Percentiles rank a stretch among this genome's conserved stretches.
These are phyloP conservation scores for Drosophila athabasca DNA, from an alignment of 1,140 invertebrate genomes.

Conservation along the genomic window DNA sequence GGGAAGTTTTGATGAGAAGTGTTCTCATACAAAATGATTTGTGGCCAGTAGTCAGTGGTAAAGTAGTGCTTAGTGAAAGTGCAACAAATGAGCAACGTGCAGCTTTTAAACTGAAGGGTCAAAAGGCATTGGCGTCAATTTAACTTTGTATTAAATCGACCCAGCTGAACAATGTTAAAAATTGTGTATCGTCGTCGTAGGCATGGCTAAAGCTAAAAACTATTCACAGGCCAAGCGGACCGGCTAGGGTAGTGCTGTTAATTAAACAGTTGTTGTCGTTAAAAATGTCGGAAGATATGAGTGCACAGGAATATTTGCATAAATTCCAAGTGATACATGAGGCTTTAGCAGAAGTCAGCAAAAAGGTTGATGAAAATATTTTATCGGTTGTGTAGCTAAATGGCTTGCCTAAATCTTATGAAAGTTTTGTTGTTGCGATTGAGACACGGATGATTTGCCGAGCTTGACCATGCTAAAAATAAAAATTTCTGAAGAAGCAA, in stretches of 20 bases:
- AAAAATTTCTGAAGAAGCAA: no score
- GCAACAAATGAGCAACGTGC: background rate
- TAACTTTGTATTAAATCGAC: background rate
- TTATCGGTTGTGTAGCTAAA: no score
- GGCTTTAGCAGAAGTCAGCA: no score
- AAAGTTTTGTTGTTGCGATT: no score
- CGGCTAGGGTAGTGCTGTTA: background rate
- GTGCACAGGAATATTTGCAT: no score
- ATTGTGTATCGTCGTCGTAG: background rate
- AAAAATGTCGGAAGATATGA: no score
- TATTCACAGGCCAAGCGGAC: background rate
- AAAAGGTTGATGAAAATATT: no score
- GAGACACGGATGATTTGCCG: no score
- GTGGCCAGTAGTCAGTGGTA: background rate
- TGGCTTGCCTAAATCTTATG: no score
- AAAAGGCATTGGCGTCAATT: constrained; percentile 3
- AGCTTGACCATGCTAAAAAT: no score
- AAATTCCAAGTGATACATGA: no score
- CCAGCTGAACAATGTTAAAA: background rate
- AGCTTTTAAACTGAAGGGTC: background rate
- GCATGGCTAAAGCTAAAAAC: background rate
- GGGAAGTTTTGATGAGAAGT: background rate
- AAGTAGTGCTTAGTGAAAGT: background rate
- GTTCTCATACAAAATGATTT: background rate
- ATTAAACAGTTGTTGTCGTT: background rate